Conservation (phyloP, 1,140 invertebrate species). For the Pseudomyrmex cubaensis region DNA sequence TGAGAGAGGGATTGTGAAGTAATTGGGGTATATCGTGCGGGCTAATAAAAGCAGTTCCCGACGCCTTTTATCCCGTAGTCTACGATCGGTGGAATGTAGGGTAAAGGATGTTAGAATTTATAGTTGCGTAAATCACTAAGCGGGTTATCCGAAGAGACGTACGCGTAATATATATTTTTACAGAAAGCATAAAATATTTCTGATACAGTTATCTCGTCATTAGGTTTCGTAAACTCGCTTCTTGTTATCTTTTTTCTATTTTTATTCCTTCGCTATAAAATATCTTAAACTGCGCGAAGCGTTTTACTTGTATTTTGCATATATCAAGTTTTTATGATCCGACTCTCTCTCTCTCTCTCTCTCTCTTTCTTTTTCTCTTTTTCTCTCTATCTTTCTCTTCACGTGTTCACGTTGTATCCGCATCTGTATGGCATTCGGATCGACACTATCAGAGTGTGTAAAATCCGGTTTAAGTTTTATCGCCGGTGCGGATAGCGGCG, state of each 20-base stretch:
- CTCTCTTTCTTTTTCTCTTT: too few relatives aligned
- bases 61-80: slow-evolving; percentile 18
- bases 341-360: not conserved
- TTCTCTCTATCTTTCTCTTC: not conserved
- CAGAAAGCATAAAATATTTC: slow-evolving; percentile 36
- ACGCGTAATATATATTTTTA: slow-evolving; percentile 20
- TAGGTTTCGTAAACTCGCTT: not conserved
- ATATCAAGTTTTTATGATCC: slow-evolving; percentile 4
- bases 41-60: slow-evolving; percentile 45
- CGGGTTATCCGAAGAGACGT: slow-evolving; percentile 38
- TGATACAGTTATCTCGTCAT: not conserved
- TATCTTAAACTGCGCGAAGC: not conserved
- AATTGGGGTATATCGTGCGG: slow-evolving; percentile 28
- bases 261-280: not conserved
- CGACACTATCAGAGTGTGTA: not conserved
- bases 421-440: not conserved
- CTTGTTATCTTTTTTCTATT: not conserved
- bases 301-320: slow-evolving; percentile 16
- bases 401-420: too few relatives aligned
- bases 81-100: slow-evolving; percentile 24
- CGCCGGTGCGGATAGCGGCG: slow-evolving; percentile 6
- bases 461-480: slow-evolving; percentile 56
- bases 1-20: slow-evolving; percentile 7
- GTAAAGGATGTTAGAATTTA: slow-evolving; percentile 43
- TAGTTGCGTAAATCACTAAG: slow-evolving; percentile 51